Conservation (phyloP, 2,888 invertebrate genomes). For the Eristalis pertinax region DNA sequence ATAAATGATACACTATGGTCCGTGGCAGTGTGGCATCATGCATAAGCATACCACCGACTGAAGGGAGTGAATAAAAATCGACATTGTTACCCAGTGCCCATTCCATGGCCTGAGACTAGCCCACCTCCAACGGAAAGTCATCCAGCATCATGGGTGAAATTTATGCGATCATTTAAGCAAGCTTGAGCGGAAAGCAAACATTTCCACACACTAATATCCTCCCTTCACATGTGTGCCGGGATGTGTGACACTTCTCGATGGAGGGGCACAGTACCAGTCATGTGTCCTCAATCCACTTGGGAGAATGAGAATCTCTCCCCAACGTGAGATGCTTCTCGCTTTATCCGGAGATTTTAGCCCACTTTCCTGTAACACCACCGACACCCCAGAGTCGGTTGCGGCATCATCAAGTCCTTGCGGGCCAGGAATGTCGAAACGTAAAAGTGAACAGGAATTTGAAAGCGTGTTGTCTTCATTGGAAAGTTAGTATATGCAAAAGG, state of each 20-base stretch:
- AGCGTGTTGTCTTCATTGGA: conserved; percentile 58
- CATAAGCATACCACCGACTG: conserved; percentile 9
- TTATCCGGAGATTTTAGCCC: conserved; percentile 9
- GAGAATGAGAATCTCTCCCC: conserved; percentile 20
- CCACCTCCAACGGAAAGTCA: background rate
- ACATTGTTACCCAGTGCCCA: conserved; percentile 40
- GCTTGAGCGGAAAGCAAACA: conserved; percentile 53
- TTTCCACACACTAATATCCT: conserved; percentile 48
- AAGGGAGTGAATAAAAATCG: conserved; percentile 47
- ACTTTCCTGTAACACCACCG: background rate
- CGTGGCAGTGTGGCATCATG: conserved; percentile 31
- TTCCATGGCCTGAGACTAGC: background rate
- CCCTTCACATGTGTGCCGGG: background rate
- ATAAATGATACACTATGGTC: background rate
- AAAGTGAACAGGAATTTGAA: conserved; percentile 27
- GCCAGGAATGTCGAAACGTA: conserved; percentile 4
- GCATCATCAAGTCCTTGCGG: background rate
- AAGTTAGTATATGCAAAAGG: conserved; percentile 58
- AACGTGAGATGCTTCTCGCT: conserved; percentile 7
- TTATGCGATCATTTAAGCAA: conserved; percentile 55
- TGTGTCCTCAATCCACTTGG: background rate
- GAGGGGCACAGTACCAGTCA: background rate
- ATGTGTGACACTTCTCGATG: background rate
- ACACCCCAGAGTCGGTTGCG: background rate
- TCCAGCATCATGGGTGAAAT: conserved; percentile 33